Evolutionary conservation across 2,888 invertebrate genomes (phyloP), one percentile per base, ranked within the genome.

Genomic region (Aquatica leii): DNA sequence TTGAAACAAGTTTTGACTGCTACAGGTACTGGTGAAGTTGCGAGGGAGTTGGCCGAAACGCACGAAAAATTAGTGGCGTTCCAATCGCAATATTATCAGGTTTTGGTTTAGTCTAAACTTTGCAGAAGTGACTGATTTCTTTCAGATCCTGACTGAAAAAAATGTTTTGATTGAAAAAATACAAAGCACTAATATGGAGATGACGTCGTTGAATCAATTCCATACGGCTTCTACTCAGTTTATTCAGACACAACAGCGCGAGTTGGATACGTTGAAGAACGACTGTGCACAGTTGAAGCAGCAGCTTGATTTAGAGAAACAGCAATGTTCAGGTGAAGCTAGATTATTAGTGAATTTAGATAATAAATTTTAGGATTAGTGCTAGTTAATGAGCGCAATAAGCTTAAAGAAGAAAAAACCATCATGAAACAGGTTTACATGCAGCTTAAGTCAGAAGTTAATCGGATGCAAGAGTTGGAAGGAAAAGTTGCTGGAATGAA

Each of bases 361-460:
- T n/a, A n/a, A n/a, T n/a, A n/a, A n/a, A n/a, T n/a, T n/a, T n/a
- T n/a, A n/a, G n/a, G n/a, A n/a, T n/a, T n/a, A 77, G 80, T 73
- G 12, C 59, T 81, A 11, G 78, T 78, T 69, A 73, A 56, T 8
- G 80, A 81, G 68, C 53, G 78, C 56, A 73, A 73, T 59, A 76
- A 76, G 55, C 76, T 80, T 59, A 65, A 79, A 43, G 79, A 80
- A 64, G 81, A 81, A 65, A 78, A 78, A 53, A 74, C 71, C 40
- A 66, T 78, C 12, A 63, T 81, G 56, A 78, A 74, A 55, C 72
- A 77, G 3, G 73, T 80, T 31, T 80, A 78, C 56, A 73, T 77
- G 18, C 77, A 78, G 40, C 67, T 81, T 15, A 78, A 79, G 63
- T 57, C 57, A 2, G 80, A 80, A 69, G 64, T 79, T 15, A 49